Base-by-base conservation (phyloP, 2,113 vertebrate genomes). In the Malurus alboscapulatus region DNA sequence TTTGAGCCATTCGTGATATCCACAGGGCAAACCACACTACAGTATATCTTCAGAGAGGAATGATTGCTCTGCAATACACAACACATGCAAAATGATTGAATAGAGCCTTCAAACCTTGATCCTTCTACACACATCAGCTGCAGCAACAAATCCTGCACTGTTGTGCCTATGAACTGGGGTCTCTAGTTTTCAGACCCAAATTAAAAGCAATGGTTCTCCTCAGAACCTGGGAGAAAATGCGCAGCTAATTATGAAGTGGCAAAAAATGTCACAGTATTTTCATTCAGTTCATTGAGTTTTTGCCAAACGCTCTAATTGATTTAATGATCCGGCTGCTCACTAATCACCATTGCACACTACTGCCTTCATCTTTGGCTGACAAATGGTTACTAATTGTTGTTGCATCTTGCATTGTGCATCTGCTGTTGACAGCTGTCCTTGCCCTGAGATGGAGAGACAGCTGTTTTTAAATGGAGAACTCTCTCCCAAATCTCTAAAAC, bases 401-500 rank as follows among this genome's bases (percentile, higher is more conserved):
- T 86, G 76, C 40, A 26, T 84, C 55, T 93, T 88, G 42, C 71
- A 59, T 53, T 63, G 90, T 90, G 67, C 90, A 94, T 88, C 93
- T 95, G 93, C 47, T 92, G 73, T 75, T 87, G 88, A 92, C 88
- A 94, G 88, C 96, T 96, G 95, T 80, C 45, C 0, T 81, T 81
- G 40, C 68, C 79, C 55, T 84, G 80, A 75, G 83, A 92, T 90
- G 80, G 73, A 77, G 76, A 79, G 80, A 59, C 79, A 95, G 80
- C 73, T 96, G 88, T 58, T 94, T 92, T 53, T n/a, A 77, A 71
- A 84, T 66, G 47, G 63, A 74, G 42, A 67, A 38, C 27, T 80
- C 44, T 79, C 76, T 86, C 55, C 71, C 36, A 71, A 18, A 74
- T 71, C 44, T 80, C 51, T 74, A 77, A 83, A 95, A 93, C 86